These are phyloP conservation scores for Monoplex corrugatus DNA, from an alignment of 2,888 invertebrate genomes.

Conservation along the genomic window DNA sequence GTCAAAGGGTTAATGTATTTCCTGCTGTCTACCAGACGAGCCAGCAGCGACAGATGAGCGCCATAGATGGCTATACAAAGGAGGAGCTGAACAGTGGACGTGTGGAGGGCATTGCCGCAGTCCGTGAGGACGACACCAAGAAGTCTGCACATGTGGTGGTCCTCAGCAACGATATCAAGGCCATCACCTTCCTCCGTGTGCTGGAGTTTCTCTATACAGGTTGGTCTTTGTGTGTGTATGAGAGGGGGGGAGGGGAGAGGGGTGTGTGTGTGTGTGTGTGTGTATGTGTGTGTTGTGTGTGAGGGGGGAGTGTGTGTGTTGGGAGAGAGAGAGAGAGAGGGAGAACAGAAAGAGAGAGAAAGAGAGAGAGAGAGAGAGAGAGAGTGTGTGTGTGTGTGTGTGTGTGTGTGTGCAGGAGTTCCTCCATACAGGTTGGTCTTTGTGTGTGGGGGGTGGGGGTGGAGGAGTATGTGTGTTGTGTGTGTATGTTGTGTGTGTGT, in stretches of 20 bases:
- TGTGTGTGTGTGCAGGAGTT: no score
- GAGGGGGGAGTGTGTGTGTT: not conserved
- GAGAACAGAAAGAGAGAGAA: no score
- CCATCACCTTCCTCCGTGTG: conserved; percentile 71
- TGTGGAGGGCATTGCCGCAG: conserved; percentile 68
- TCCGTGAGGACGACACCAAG: conserved; percentile 51
- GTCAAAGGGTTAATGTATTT: no score
- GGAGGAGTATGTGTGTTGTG: not conserved
- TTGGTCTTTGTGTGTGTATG: no score
- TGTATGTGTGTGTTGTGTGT: no score
- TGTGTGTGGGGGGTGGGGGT: no score
- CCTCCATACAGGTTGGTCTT: no score
- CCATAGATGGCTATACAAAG: conserved; percentile 60
- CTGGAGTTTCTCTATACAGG: conserved; percentile 79
- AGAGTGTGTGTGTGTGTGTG: not conserved
- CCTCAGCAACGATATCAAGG: conserved; percentile 70
- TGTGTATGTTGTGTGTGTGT: not conserved
- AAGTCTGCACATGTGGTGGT: conserved; percentile 53
- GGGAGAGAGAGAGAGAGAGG: no score
- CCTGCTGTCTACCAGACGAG: no score
- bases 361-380: not conserved
- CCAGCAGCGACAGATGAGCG: conserved; percentile 64
- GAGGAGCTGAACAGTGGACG: conserved; percentile 73
- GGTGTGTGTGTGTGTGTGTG: no score
- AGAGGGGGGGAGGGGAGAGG: no score